These are phyloP conservation scores for Camelus dromedarius DNA, from an alignment of 2,113 vertebrate genomes.

Conservation along the genomic window DNA sequence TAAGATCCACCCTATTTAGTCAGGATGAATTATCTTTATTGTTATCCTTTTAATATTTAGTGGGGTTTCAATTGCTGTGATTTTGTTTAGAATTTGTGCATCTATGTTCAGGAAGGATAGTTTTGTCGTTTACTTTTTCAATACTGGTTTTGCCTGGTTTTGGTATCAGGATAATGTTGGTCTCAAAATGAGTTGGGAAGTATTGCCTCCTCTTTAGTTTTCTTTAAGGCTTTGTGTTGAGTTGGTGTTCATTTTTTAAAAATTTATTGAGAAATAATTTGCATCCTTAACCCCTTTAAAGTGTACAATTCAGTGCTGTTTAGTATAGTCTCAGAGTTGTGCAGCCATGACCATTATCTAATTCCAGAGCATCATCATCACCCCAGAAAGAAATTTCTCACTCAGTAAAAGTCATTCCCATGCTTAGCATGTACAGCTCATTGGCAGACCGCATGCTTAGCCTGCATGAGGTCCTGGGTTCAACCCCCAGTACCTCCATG, in stretches of 20 bases:
- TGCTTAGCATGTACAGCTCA: no score
- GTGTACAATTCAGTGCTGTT: neutral
- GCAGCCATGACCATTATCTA: neutral
- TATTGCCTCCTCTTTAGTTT: neutral
- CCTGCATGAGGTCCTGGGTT: no score
- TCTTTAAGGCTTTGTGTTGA: neutral
- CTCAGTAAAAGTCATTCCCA: neutral
- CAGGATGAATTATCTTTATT: neutral
- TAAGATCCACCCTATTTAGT: neutral
- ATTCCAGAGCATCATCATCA: neutral
- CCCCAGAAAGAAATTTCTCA: neutral
- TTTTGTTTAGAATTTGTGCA: neutral
- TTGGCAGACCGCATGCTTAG: no score
- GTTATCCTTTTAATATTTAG: neutral
- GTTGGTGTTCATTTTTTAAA: neutral
- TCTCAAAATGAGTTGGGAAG: neutral
- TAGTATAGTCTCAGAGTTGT: neutral
- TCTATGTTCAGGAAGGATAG: neutral
- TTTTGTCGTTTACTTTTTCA: neutral
- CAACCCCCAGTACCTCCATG: no score
- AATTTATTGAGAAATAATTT: neutral
- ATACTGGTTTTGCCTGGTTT: neutral
- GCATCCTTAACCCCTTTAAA: neutral
- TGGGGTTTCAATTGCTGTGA: neutral
- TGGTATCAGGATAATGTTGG: neutral